These are phyloP conservation scores for Tribolium madens DNA, from an alignment of 1,140 invertebrate species.

Conservation along the genomic window DNA sequence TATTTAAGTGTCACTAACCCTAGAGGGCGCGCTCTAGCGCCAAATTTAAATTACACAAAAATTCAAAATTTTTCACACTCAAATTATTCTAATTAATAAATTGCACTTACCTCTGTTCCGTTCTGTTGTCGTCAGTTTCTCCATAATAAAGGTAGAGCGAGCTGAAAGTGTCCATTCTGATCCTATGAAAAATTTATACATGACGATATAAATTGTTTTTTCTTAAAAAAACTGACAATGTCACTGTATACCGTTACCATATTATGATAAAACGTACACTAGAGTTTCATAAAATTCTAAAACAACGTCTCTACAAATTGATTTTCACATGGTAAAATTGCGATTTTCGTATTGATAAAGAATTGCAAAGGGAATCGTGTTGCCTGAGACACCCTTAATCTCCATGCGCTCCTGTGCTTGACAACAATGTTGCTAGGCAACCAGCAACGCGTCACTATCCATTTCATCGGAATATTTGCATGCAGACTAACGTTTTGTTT, in stretches of 20 bases:
- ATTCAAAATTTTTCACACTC: background rate
- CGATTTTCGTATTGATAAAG: constrained; percentile 39
- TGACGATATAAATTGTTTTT: constrained; percentile 7
- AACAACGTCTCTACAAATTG: background rate
- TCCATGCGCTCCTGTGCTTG: constrained; percentile 58
- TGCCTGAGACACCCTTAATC: constrained; percentile 47
- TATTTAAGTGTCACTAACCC: background rate
- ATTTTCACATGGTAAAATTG: constrained; percentile 24
- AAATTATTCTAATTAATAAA: background rate
- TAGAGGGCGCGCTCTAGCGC: constrained; percentile 9
- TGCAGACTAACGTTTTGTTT: constrained; percentile 39
- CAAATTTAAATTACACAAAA: constrained; percentile 1
- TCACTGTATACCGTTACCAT: background rate
- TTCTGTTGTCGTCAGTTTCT: constrained; percentile 8
- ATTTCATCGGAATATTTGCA: constrained; percentile 41
- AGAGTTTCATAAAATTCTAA: background rate
- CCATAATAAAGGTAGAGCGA: constrained; percentile 18
- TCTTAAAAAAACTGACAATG: background rate
- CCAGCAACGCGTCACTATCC: constrained; percentile 54
- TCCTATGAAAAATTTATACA: constrained; percentile 7
- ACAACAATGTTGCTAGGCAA: constrained; percentile 61
- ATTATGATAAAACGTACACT: background rate
- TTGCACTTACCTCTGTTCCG: constrained; percentile 21
- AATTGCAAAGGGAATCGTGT: constrained; percentile 46
- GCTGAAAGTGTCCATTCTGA: constrained; percentile 12